Conservation (phyloP, 2,113 vertebrate genomes). For the Calonectris borealis region DNA sequence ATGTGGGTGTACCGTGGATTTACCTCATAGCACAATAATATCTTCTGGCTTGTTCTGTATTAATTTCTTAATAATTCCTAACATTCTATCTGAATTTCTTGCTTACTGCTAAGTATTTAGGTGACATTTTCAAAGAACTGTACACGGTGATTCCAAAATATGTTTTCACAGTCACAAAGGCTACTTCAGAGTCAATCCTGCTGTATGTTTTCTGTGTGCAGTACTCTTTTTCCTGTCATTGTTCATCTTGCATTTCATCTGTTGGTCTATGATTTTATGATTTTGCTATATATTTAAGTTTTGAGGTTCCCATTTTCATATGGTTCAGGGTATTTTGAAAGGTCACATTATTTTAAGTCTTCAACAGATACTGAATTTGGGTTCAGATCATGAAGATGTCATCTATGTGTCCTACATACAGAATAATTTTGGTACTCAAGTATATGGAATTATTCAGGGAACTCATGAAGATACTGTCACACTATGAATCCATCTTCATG, state of each 20-base stretch:
- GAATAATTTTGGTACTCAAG: neutral
- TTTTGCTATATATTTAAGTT: neutral
- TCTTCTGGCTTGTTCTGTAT: neutral
- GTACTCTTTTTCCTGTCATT: neutral
- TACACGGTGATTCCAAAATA: neutral
- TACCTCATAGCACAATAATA: neutral
- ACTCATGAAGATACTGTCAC: neutral
- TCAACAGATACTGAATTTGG: neutral
- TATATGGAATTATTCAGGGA: neutral
- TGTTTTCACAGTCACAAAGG: neutral
- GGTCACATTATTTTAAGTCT: neutral
- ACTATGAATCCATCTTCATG: neutral
- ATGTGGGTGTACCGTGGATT: neutral
- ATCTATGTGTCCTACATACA: neutral
- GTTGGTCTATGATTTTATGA: neutral
- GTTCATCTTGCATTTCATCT: neutral
- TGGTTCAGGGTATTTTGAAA: neutral
- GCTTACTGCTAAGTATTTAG: neutral
- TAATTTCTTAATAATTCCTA: neutral
- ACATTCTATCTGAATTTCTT: neutral
- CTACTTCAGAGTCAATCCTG: neutral
- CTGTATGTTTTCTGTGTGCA: neutral
- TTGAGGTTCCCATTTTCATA: neutral
- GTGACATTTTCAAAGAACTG: neutral
- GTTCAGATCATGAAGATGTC: neutral